Base-by-base conservation (phyloP, 2,797 vertebrate genomes). In the Fundulus diaphanus region DNA sequence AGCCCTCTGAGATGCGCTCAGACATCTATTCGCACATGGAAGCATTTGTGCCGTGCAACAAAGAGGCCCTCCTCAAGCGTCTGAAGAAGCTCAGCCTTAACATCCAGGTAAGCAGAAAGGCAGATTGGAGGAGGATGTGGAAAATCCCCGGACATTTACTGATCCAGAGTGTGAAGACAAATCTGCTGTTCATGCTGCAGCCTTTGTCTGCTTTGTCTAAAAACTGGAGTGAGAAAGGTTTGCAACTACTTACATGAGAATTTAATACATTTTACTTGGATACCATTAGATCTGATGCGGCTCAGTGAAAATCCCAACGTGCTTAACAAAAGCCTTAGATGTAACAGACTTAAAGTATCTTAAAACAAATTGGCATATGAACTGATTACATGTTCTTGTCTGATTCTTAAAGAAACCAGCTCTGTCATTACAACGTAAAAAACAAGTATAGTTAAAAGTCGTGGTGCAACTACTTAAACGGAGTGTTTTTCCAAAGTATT, bases 41-140 rank as follows among this genome's bases (percentile, higher is more conserved):
- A 94, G 96, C 97, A 52, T 99, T 99, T 72, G 97, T 99, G 85
- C 98, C 98, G 1, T 99, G 98, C 93, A 99, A 97, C 94, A 99
- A 97, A 89, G 98, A 99, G 85, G 96, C 96, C 0, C 94, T 99
- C 80, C 96, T 99, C 79, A 99, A 99, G 90, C 96, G 98, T 35
- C 94, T 99, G 68, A 98, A 97, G 92, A 99, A 99, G 90, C 91
- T 99, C 78, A 98, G 98, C 80, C 96, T 99, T 86, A 98, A 99
- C 74, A 96, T 98, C 79, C 98, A 99, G 97, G 98, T 95, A 85
- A 86, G 90, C 33, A 68, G n/a, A 70, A 70, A 70, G 22, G 68
- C 56, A 79, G 48, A 49, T 42, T n/a, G 70, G 48, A 29, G 52
- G 51, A 82, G 74, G 42, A 74, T 81, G 35, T 8, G 24, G 68